Evolutionary conservation across 2,888 invertebrate genomes (phyloP), one percentile per base, ranked within the genome.

Genomic region (Herminia tarsipennalis): DNA sequence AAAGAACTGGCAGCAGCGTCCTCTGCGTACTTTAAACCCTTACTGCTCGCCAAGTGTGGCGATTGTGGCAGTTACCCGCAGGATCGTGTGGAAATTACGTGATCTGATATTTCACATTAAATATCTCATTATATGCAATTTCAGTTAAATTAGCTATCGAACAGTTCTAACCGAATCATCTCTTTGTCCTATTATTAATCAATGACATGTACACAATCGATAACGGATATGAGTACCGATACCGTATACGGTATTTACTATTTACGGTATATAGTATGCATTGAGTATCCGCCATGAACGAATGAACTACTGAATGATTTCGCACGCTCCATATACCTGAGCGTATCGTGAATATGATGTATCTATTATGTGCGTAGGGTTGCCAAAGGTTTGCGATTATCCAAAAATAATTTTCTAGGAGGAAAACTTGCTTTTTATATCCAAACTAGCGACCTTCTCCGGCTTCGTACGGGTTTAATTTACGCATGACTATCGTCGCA

Each of bases 291-390:
- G 37, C 21, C 37, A 20, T 36, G 41, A 50, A 54, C 49, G 59
- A 59, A 47, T 53, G 61, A 57, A 51, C 52, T 59, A 57, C 27
- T 51, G 50, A 46, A 57, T 55, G 47, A 50, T 53, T 56, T 64
- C 49, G 51, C 59, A 66, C 70, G 65, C 56, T 66, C 61, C 56
- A 69, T 59, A 58, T 66, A 55, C 42, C 13, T 12, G 10, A 36
- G 10, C 25, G 8, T 51, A 44, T 54, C 22, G 38, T 49, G 28
- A 47, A 34, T 49, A 33, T 4, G 10, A 12, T 5, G 21, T 13
- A 33, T 16, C 5, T 27, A 16, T 38, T 6, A 34, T 34, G 33
- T 1, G 1, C n/a, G 1, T n/a, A 36, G 12, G 27, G 8, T 5
- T 28, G n/a, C n/a, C 12, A 17, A 28, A 3, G n/a, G 1, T 5